phyloP scores from a whole-genome alignment of 1,140 invertebrate species.

The Drosophila oshimai region DNA sequence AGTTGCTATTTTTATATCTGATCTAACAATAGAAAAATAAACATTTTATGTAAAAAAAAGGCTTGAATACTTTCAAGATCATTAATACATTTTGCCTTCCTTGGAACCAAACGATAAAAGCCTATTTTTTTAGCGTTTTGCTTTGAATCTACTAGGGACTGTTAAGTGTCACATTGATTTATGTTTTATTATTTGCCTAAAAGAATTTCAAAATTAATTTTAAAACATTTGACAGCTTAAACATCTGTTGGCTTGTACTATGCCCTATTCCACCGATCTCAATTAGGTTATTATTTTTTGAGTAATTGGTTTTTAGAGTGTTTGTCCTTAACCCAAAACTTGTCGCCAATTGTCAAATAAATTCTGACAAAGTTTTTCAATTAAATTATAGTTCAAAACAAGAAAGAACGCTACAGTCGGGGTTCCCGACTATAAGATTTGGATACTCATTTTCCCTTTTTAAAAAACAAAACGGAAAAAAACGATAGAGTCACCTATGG shows the following conservation, averaged over 20 bases:
- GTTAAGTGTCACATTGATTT: not conserved
- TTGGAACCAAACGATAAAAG: not conserved
- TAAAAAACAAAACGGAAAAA: too few relatives aligned
- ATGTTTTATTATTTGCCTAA: too few relatives aligned
- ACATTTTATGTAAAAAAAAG: too few relatives aligned
- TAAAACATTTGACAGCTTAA: not conserved
- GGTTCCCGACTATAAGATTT: too few relatives aligned
- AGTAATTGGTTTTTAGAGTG: slow-evolving; percentile 29
- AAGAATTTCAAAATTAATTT: not conserved
- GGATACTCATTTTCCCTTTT: too few relatives aligned
- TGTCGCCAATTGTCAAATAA: slow-evolving; percentile 1
- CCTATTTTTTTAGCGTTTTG: too few relatives aligned
- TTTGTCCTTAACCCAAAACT: slow-evolving; percentile 31
- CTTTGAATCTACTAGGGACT: too few relatives aligned
- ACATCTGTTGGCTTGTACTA: not conserved
- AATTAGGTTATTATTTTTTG: not conserved
- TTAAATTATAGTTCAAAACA: slow-evolving; percentile 36
- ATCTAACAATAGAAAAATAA: too few relatives aligned
- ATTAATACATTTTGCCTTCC: not conserved
- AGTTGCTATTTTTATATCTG: too few relatives aligned
- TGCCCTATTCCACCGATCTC: not conserved
- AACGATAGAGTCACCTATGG: too few relatives aligned
- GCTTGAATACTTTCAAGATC: too few relatives aligned
- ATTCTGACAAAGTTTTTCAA: slow-evolving; percentile 17
- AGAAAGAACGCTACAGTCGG: too few relatives aligned